These are phyloP conservation scores for Montifringilla adamsi DNA, from an alignment of 2,113 vertebrate species.

Conservation along the genomic window DNA sequence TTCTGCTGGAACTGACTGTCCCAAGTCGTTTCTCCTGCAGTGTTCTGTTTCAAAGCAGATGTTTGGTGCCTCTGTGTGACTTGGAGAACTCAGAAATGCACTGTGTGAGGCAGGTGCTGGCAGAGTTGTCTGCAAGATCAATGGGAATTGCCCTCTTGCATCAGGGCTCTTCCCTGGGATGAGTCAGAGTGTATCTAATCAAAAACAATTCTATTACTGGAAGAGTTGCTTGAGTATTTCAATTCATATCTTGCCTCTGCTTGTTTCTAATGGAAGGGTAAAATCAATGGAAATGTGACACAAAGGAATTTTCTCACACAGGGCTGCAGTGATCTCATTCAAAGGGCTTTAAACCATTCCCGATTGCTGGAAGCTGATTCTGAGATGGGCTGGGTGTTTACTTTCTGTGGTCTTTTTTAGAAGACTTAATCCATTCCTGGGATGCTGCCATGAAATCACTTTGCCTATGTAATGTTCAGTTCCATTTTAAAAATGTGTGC, in stretches of 20 bases:
- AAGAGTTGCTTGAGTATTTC: constrained; percentile 40
- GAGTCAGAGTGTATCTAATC: constrained; percentile 46
- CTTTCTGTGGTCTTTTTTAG: constrained; percentile 19
- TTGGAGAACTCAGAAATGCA: background rate
- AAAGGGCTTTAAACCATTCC: background rate
- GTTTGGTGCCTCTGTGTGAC: background rate
- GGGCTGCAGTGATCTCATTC: background rate
- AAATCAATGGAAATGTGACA: constrained; percentile 53
- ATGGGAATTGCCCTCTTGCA: constrained; percentile 64
- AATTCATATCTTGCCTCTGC: constrained; percentile 48
- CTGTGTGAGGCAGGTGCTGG: background rate
- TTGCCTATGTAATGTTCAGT: background rate
- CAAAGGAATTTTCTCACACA: constrained; percentile 16
- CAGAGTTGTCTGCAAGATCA: constrained; percentile 18
- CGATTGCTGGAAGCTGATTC: constrained; percentile 42
- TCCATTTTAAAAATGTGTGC: background rate
- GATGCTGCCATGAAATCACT: background rate
- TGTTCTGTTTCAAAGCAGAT: background rate
- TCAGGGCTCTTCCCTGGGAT: constrained; percentile 52
- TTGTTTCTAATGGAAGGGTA: constrained; percentile 46
- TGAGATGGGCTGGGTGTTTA: constrained; percentile 3
- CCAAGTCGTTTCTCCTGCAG: background rate
- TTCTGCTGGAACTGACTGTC: background rate
- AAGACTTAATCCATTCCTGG: background rate
- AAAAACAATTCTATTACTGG: constrained; percentile 61